phyloP scores from a whole-genome alignment of 2,113 vertebrate species.

The Gasterosteus nipponicus region DNA sequence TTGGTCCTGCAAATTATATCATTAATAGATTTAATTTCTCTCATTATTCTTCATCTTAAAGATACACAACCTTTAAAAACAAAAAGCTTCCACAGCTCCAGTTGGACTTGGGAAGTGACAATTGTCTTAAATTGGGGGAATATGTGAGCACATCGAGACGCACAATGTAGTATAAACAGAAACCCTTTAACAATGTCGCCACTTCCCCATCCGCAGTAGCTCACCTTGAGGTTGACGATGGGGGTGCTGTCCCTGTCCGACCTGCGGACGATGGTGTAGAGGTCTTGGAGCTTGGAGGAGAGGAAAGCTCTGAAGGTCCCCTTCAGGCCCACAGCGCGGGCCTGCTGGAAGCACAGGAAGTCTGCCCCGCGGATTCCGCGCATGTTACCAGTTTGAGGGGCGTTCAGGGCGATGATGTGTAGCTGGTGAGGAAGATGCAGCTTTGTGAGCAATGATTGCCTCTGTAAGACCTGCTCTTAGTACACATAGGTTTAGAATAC shows the following conservation, averaged over 20 bases:
- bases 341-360: slow-evolving; percentile 98
- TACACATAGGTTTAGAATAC: neutral
- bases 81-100: neutral
- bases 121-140: neutral
- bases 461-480: neutral
- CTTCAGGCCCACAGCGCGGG: slow-evolving; percentile 86
- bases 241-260: slow-evolving; percentile 84
- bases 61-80: neutral
- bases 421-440: slow-evolving; percentile 78
- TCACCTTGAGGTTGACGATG: slow-evolving; percentile 92
- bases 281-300: slow-evolving; percentile 94
- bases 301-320: slow-evolving; percentile 98
- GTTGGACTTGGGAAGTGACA: neutral
- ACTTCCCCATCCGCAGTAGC: neutral
- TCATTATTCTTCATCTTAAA: neutral
- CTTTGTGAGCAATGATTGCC: neutral
- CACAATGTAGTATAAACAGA: neutral
- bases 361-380: slow-evolving; percentile 93
- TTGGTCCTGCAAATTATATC: slow-evolving; percentile 83
- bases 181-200: neutral
- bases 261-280: slow-evolving; percentile 94
- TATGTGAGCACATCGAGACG: neutral
- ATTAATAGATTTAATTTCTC: no score
- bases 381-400: slow-evolving; percentile 89
- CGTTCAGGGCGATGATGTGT: slow-evolving; percentile 91